phyloP scores from a whole-genome alignment of 2,888 invertebrate genomes.

The Doris montereyensis region DNA sequence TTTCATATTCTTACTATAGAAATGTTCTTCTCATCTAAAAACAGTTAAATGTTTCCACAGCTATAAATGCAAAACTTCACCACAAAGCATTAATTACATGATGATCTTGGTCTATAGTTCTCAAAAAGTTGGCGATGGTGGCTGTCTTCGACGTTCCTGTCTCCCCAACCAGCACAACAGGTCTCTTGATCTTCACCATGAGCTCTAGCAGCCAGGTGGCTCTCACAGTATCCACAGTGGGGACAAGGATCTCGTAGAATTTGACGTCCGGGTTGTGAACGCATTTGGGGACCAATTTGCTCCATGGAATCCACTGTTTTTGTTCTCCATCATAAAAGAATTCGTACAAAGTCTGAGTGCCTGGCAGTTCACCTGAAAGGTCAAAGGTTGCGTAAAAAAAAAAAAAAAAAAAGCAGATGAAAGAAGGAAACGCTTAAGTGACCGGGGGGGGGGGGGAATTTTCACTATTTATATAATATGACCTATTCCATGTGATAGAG shows the following conservation, averaged over 20 bases:
- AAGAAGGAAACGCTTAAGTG: too few species aligned
- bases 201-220: constrained; percentile 83
- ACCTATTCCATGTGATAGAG: too few species aligned
- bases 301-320: constrained; percentile 88
- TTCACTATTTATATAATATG: too few species aligned
- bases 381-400: constrained; percentile 55
- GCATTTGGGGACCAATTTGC: constrained; percentile 84
- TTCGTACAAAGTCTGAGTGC: constrained; percentile 84
- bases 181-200: constrained; percentile 82
- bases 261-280: constrained; percentile 80
- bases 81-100: too few species aligned
- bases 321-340: constrained; percentile 83
- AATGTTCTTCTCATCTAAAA: neutral
- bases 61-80: constrained; percentile 29
- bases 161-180: constrained; percentile 89
- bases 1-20: neutral
- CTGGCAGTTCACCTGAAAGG: constrained; percentile 82
- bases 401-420: too few species aligned
- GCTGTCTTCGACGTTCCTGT: constrained; percentile 95
- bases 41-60: neutral
- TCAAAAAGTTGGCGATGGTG: constrained; percentile 86
- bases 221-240: constrained; percentile 89
- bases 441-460: too few species aligned
- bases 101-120: constrained; percentile 77
- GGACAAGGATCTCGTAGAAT: constrained; percentile 89